These are phyloP conservation scores for Dasyornis broadbenti DNA, from an alignment of 2,113 vertebrate genomes.

Conservation along the genomic window DNA sequence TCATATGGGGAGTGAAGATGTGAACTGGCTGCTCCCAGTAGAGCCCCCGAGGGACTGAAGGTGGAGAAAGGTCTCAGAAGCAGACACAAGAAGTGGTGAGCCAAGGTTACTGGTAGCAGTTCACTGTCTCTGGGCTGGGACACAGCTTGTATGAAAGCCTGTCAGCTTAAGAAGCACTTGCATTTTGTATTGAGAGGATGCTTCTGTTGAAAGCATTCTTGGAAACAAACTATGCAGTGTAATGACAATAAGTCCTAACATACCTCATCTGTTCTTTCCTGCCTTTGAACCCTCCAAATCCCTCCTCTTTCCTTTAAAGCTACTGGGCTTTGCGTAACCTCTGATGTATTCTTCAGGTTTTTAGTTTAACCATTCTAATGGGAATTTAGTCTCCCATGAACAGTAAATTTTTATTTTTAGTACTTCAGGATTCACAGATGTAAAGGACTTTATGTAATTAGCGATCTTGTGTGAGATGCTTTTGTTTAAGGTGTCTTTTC, in stretches of 20 bases:
- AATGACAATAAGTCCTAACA: slow-evolving; percentile 6
- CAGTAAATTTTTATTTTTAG: slow-evolving; percentile 14
- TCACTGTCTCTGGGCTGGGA: background rate
- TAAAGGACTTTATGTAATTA: background rate
- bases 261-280: slow-evolving; percentile 30
- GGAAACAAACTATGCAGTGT: background rate
- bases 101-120: background rate
- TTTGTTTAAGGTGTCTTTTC: background rate
- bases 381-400: background rate
- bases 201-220: slow-evolving; percentile 38
- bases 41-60: background rate
- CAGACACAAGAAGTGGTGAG: background rate
- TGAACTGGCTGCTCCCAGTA: background rate
- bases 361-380: background rate
- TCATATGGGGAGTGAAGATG: fast-evolving
- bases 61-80: background rate
- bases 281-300: slow-evolving; percentile 33
- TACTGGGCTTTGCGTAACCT: background rate
- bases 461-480: background rate
- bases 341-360: slow-evolving; percentile 41
- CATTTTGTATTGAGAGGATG: background rate
- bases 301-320: slow-evolving; percentile 43
- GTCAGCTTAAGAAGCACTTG: background rate
- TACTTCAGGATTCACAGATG: background rate
- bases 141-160: background rate